A percentile compares a stretch with the other conserved stretches of the same genome.
These are phyloP conservation scores for Emydoidea blandingii DNA, from an alignment of 2,797 vertebrate species.

Conservation along the genomic window DNA sequence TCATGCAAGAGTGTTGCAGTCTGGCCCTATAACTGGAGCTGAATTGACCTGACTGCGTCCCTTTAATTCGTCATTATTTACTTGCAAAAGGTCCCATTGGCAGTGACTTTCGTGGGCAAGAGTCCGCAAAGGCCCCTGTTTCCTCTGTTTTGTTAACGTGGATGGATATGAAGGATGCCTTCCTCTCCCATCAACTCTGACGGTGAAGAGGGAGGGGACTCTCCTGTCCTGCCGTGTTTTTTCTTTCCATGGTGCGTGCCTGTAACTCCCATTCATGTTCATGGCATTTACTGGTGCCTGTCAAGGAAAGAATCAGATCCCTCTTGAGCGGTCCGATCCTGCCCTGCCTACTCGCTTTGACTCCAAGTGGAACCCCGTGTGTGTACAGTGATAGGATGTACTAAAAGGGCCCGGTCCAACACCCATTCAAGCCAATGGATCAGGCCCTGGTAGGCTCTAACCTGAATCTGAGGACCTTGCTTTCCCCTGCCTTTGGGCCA, in stretches of 20 bases:
- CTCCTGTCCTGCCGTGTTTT: not conserved
- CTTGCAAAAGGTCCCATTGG: not conserved
- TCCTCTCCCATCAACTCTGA: not conserved
- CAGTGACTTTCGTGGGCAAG: not conserved
- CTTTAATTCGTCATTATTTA: not conserved
- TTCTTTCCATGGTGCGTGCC: not conserved
- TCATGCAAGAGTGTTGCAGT: not conserved
- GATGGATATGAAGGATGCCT: not conserved
- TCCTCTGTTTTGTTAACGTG: not conserved
- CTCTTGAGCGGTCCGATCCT: not conserved
- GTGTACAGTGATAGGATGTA: too few species aligned
- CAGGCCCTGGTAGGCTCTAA: not conserved
- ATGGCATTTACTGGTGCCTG: not conserved
- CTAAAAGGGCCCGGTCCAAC: not conserved
- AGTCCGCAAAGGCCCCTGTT: not conserved
- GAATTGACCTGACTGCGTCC: not conserved
- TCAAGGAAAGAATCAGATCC: not conserved
- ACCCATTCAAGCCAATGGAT: not conserved
- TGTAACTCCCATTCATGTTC: not conserved
- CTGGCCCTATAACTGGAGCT: not conserved
- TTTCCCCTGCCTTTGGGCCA: not conserved
- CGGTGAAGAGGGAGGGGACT: not conserved
- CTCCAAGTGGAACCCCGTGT: not conserved
- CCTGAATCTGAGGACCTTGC: not conserved
- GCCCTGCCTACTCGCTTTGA: not conserved